A percentile compares a stretch with the other conserved stretches of the same genome.
Conservation (phyloP, 2,888 invertebrate species). For the Lapara coniferarum region DNA sequence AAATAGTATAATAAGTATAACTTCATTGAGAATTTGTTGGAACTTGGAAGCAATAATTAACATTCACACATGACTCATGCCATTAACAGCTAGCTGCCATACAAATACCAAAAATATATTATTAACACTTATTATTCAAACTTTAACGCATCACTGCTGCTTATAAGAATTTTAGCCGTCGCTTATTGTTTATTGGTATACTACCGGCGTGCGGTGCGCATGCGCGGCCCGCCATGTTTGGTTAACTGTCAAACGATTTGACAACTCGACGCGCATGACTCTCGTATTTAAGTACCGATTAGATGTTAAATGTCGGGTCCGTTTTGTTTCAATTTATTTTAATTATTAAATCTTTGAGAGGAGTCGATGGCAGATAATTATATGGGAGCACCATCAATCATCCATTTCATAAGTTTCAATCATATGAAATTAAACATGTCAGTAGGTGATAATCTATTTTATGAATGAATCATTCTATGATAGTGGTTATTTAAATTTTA, state of each 20-base stretch:
- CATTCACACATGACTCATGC: not conserved
- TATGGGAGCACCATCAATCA: conserved; percentile 9
- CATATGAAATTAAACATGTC: conserved; percentile 13
- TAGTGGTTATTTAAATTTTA: not conserved
- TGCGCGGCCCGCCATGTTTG: conserved; percentile 52
- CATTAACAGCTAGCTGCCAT: conserved; percentile 9
- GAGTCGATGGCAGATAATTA: conserved; percentile 16
- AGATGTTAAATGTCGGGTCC: conserved; percentile 21
- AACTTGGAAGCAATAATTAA: not conserved
- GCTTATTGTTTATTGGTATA: conserved; percentile 33
- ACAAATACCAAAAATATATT: conserved; percentile 17
- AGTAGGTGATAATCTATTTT: conserved; percentile 21
- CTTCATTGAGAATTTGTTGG: not conserved
- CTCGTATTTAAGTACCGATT: conserved; percentile 27
- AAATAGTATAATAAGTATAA: not conserved
- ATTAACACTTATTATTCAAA: conserved; percentile 28
- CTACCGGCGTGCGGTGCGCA: conserved; percentile 32
- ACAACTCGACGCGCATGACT: conserved; percentile 44
- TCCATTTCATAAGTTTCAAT: conserved; percentile 15
- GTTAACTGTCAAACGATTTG: conserved; percentile 66
- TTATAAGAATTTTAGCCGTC: conserved; percentile 32
- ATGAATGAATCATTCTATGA: conserved; percentile 16
- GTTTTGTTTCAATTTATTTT: conserved; percentile 30
- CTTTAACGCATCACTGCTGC: conserved; percentile 25
- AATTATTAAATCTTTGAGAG: conserved; percentile 26